Base-by-base conservation (phyloP, 92 coral and sea anemone species). In the Zoanthus sociatus region DNA sequence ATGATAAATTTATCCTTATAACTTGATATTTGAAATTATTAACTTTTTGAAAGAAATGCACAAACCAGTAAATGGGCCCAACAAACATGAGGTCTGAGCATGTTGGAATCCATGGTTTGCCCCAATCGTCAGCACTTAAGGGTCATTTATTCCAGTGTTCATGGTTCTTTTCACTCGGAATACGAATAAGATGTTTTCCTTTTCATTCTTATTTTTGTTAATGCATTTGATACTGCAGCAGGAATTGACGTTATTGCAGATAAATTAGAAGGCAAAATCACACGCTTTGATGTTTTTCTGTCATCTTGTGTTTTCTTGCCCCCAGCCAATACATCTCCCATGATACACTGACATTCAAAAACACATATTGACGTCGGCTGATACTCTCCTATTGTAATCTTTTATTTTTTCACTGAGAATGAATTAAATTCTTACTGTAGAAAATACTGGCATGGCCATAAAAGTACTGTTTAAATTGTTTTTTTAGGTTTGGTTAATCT, bases 81-180 rank as follows among this genome's bases (percentile, higher is more conserved):
- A 71, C 47, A 71, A 31, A 71, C 31, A 46, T 26, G 26, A 45
- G 75, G 75, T 33, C 47, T 32, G 75, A 71, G 20, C 75, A 9
- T 71, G 75, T 32, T 71, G 75, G 46, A 71, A 32, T 47, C 75
- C 75, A 71, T 71, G 75, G 47, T 71, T 32, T 71, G n/a, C 75
- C 12, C n/a, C 1, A n/a, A 71, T 71, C 47, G 18, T 71, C 75
- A 71, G 32, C n/a, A 71, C 13, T 71, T 6, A n/a, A 26, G 26
- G 26, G 26, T 26, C 26, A 26, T 26, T 26, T 71, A 9, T 47
- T 71, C 33, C 5, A 47, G 32, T n/a, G 18, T 32, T 71, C 75
- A n/a, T 71, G 75, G 46, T 71, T 71, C 21, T 71, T 71, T 71
- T 71, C 75, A 9, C 48, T 71, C 64, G 75, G 75, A 32, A 13